Percentiles rank a stretch among this genome's conserved stretches.
These are phyloP conservation scores for Himalopsyche japonica DNA, from an alignment of 2,888 invertebrate genomes.

Conservation along the genomic window DNA sequence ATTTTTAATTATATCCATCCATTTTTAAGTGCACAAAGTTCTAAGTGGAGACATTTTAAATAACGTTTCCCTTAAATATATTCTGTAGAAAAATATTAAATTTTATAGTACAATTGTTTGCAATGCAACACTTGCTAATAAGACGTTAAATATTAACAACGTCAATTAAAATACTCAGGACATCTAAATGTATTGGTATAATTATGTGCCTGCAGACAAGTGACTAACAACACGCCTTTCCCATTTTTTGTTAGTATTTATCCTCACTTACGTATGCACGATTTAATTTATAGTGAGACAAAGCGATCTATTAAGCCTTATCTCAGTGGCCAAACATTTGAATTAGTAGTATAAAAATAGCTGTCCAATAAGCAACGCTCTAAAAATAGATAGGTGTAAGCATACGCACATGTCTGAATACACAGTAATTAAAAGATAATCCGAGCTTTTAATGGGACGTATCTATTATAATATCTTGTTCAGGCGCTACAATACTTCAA, in stretches of 20 bases:
- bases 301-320: neutral
- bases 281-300: neutral
- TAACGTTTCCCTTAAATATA: too few species aligned
- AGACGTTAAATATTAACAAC: too few species aligned
- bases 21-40: too few species aligned
- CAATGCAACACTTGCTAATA: too few species aligned
- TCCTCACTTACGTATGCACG: neutral
- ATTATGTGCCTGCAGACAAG: too few species aligned
- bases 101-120: too few species aligned
- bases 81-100: too few species aligned
- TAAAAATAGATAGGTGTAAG: neutral
- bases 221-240: too few species aligned
- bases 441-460: neutral
- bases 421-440: neutral
- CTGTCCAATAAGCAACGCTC: neutral
- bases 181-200: too few species aligned
- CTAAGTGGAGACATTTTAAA: too few species aligned
- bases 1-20: too few species aligned
- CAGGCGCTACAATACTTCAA: neutral
- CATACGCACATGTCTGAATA: neutral
- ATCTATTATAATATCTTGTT: neutral
- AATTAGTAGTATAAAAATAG: conserved; percentile 10
- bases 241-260: neutral
- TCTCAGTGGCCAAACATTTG: conserved; percentile 13
- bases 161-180: too few species aligned